Base-by-base conservation (phyloP, 2,113 vertebrate species). In the Accipiter virgatus region DNA sequence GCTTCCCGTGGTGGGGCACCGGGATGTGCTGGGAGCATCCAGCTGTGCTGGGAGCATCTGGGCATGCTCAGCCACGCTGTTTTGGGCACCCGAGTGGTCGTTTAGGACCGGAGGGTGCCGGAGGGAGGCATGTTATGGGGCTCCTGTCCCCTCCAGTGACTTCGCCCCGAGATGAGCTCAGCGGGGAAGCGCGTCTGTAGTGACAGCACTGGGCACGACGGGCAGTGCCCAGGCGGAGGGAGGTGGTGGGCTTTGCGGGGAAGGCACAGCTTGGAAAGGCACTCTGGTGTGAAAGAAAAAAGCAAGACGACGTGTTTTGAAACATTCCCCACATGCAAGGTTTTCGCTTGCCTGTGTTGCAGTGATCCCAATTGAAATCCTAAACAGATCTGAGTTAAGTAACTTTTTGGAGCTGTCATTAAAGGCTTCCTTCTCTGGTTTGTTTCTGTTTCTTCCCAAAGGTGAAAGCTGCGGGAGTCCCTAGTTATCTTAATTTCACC, bases 111-210 rank as follows among this genome's bases (percentile, higher is more conserved):
- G 20, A 26, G 42, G 66, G 29, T 50, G 67, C 32, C 42, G 9
- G 52, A 59, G 55, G 32, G 50, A 34, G 56, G 47, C 15, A 29
- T 7, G 20, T 73, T 48, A 15, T 1, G 32, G 36, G 68, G 29
- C 29, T 83, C 29, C 38, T 14, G 17, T 32, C 32, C 65, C 50
- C 43, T 84, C 32, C 16, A 21, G 58, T 68, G 84, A 13, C 65
- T 82, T 56, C 11, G 3, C 34, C 47, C 34, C 25, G 2, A 5
- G 26, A 31, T 71, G 67, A 36, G 38, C n/a, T 83, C 71, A 0
- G 0, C 0, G 8, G 78, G 59, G 43, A 68, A 53, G 38, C 1
- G 0, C 3, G 4, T 47, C 47, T 42, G 34, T 7, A 21, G 34
- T 31, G 80, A 4, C 43, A 48, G 38, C 52, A 3, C 20, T 6